Conservation (phyloP, 2,113 vertebrate genomes). For the Aldabrachelys gigantea region DNA sequence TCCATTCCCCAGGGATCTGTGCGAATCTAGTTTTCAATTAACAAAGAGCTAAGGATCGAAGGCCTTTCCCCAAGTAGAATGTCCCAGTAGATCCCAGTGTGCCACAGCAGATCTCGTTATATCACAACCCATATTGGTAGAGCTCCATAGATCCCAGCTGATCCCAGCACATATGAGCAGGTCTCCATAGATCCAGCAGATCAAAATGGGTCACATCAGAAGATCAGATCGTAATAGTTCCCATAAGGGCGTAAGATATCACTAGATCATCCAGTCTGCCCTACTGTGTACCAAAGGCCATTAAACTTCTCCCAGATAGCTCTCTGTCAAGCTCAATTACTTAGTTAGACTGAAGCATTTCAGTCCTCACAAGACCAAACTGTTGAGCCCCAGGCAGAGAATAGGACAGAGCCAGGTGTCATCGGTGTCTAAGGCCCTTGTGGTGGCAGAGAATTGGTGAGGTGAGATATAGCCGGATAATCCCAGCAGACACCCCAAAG, state of each 20-base stretch:
- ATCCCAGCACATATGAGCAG: no score
- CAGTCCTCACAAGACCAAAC: not conserved
- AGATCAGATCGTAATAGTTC: not conserved
- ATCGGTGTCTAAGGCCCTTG: not conserved
- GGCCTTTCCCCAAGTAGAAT: not conserved
- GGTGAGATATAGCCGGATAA: not conserved
- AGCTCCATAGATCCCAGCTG: not conserved
- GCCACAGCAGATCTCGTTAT: not conserved
- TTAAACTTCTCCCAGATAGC: not conserved
- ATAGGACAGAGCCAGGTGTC: not conserved
- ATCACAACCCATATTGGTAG: not conserved
- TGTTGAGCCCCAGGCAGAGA: not conserved
- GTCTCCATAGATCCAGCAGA: not conserved
- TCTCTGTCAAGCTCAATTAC: not conserved
- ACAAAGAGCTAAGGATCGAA: not conserved
- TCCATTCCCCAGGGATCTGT: not conserved
- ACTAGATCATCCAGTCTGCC: not conserved
- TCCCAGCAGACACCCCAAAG: not conserved
- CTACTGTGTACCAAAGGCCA: not conserved
- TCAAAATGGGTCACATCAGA: not conserved
- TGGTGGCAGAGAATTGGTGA: not conserved
- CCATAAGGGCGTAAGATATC: not conserved
- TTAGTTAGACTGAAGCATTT: not conserved
- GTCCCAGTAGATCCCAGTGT: not conserved
- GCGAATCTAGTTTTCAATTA: not conserved